A percentile compares a stretch with the other conserved stretches of the same genome.
These are phyloP conservation scores for Lamellibrachia satsuma DNA, from an alignment of 2,888 invertebrate species.

Conservation along the genomic window DNA sequence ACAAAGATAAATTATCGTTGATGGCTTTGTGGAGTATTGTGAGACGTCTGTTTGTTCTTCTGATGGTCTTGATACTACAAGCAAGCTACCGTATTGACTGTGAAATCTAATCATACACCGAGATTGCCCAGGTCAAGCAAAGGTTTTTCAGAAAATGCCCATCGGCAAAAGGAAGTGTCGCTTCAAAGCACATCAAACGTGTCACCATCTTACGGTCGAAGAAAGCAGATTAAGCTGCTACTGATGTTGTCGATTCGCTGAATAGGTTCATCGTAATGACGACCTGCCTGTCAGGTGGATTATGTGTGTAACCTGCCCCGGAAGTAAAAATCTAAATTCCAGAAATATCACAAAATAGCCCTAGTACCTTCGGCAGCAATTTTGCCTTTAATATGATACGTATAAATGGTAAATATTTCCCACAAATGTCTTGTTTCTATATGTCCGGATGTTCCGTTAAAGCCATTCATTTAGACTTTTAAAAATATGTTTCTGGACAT, in stretches of 20 bases:
- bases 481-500: no score
- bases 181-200: constrained; percentile 17
- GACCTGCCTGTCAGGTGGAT: neutral
- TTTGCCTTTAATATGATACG: no score
- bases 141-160: neutral
- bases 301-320: neutral
- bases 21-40: neutral
- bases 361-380: no score
- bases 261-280: neutral
- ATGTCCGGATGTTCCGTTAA: no score
- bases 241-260: neutral
- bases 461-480: no score
- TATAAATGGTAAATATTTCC: no score
- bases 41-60: neutral
- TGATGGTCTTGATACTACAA: neutral
- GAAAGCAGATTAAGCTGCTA: neutral
- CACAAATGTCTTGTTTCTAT: no score
- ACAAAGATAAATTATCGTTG: neutral
- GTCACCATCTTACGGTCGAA: neutral
- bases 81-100: neutral
- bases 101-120: neutral
- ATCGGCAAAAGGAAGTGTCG: neutral
- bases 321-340: neutral
- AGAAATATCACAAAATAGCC: neutral
- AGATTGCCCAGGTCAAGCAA: neutral